phyloP scores from a whole-genome alignment of 2,113 vertebrate species.

The Lagopus muta region DNA sequence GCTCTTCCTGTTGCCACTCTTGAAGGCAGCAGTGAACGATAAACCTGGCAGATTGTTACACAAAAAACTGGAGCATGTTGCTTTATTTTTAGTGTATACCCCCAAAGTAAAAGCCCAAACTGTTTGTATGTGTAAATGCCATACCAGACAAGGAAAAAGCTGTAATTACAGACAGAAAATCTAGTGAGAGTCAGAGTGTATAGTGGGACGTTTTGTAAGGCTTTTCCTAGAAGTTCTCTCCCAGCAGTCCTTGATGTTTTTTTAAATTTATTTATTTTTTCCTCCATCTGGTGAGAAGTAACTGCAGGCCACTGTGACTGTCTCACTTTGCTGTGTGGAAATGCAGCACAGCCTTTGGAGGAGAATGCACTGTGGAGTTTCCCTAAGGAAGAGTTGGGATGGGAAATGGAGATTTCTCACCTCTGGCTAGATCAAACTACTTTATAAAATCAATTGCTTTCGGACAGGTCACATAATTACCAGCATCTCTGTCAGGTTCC shows the following conservation, averaged over 20 bases:
- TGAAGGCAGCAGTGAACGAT: neutral
- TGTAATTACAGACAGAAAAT: neutral
- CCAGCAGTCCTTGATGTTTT: neutral
- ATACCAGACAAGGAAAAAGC: neutral
- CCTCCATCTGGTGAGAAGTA: neutral
- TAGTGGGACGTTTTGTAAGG: neutral
- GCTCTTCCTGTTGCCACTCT: neutral
- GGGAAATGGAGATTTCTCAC: neutral
- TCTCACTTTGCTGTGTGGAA: neutral
- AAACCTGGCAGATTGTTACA: neutral
- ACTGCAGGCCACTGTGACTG: neutral
- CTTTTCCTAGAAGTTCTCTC: neutral
- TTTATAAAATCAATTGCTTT: constrained; percentile 17
- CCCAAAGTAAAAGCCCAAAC: neutral
- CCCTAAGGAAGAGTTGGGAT: neutral
- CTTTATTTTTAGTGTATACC: neutral
- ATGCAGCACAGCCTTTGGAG: neutral
- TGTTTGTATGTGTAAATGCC: neutral
- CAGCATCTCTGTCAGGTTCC: neutral
- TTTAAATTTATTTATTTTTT: too few relatives aligned
- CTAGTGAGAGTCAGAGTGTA: neutral
- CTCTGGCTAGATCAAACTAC: neutral
- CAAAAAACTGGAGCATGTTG: neutral
- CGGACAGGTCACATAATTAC: neutral
- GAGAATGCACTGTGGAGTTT: neutral